Percentiles rank a stretch among this genome's conserved stretches.
Evolutionary conservation across 2,113 vertebrate genomes (phyloP).

Genomic region (Cathartes aura): DNA sequence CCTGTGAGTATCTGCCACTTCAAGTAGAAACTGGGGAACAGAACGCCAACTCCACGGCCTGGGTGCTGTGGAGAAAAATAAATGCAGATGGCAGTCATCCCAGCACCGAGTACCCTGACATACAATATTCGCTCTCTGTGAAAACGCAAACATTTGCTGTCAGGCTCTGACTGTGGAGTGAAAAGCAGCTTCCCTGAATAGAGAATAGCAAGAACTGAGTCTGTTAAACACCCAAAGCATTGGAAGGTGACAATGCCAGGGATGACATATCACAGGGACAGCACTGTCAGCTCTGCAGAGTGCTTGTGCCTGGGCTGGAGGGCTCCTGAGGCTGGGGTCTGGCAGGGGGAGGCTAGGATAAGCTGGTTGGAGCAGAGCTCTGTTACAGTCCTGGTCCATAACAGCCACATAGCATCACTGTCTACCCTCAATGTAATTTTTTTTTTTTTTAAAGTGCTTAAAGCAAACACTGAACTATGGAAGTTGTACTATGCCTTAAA

Average conservation of each 20-base stretch:
- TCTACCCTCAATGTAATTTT: rapidly evolving
- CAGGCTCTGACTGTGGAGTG: not conserved
- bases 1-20: not conserved
- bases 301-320: rapidly evolving
- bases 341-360: too few relatives aligned
- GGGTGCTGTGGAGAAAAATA: not conserved
- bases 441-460: not conserved
- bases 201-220: not conserved
- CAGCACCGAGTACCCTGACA: not conserved
- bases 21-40: rapidly evolving
- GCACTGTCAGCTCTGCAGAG: rapidly evolving
- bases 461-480: not conserved
- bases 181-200: not conserved
- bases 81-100: not conserved
- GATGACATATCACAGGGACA: rapidly evolving
- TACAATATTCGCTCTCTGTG: not conserved
- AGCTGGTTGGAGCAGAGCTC: too few relatives aligned
- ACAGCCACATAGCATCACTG: not conserved
- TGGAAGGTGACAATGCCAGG: not conserved
- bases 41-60: rapidly evolving
- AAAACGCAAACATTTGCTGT: not conserved
- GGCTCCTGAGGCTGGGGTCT: not conserved
- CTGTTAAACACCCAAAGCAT: not conserved
- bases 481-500: not conserved
- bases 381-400: rapidly evolving